These are phyloP conservation scores for Bellardia bayeri DNA, from an alignment of 2,888 invertebrate genomes.

Conservation along the genomic window DNA sequence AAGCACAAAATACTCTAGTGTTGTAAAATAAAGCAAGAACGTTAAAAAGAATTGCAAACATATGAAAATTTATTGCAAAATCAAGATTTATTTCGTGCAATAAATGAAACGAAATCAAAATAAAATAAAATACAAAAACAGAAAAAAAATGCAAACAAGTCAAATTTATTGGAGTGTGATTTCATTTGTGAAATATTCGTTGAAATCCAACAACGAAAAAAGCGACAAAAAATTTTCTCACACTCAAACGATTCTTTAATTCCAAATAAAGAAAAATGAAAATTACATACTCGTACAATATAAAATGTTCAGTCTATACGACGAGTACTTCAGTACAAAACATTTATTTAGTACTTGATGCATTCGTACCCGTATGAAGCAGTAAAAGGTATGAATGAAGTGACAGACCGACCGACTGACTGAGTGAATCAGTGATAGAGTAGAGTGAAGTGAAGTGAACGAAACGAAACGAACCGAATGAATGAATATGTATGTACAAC, in stretches of 20 bases:
- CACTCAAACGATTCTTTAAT: constrained; percentile 59
- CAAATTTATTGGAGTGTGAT: constrained; percentile 73
- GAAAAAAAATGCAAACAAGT: constrained; percentile 59
- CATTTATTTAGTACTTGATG: constrained; percentile 21
- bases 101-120: constrained; percentile 46
- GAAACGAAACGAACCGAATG: constrained; percentile 1
- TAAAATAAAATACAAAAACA: not conserved
- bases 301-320: constrained; percentile 14
- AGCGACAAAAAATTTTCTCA: constrained; percentile 51
- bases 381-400: constrained; percentile 30
- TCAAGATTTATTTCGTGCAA: constrained; percentile 70
- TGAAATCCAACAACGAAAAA: constrained; percentile 47
- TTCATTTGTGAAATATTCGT: constrained; percentile 58
- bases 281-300: too few species aligned
- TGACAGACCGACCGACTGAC: constrained; percentile 23
- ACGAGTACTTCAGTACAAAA: constrained; percentile 17
- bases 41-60: constrained; percentile 21
- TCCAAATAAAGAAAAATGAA: constrained; percentile 33
- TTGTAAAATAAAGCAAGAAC: not conserved
- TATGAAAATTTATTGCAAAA: constrained; percentile 64
- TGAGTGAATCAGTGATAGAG: constrained; percentile 1
- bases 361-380: constrained; percentile 33
- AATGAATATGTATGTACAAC: constrained; percentile 55
- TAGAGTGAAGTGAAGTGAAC: not conserved
- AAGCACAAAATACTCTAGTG: not conserved